Conservation (phyloP, 1,140 invertebrate species). For the Cataglyphis hispanica region DNA sequence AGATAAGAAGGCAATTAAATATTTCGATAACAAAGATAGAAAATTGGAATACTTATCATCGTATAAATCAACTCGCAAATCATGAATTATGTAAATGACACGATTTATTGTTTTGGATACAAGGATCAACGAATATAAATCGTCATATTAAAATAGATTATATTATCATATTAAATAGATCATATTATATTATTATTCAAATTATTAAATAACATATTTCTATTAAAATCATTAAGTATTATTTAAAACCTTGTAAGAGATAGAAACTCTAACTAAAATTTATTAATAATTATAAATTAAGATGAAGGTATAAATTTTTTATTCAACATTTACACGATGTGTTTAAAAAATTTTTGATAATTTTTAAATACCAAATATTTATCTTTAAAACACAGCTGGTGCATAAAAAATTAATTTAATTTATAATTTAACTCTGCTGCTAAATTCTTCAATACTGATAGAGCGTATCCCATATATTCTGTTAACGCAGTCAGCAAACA, state of each 20-base stretch:
- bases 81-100: background rate
- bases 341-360: background rate
- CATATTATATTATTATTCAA: background rate
- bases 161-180: too few species aligned
- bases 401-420: constrained; percentile 3
- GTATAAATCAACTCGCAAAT: background rate
- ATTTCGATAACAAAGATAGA: background rate
- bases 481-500: constrained; percentile 67
- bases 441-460: background rate
- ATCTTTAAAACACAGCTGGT: background rate
- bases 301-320: background rate
- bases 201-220: background rate
- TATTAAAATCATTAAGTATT: background rate
- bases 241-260: background rate
- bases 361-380: constrained; percentile 1
- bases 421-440: constrained; percentile 5
- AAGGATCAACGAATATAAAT: background rate
- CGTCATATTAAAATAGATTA: background rate
- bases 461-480: constrained; percentile 2
- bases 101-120: background rate
- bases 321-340: background rate
- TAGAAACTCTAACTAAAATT: background rate
- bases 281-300: background rate
- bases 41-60: background rate
- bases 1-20: background rate